Base-by-base conservation (phyloP, 1,140 invertebrate species). In the Aphidius ervi region DNA sequence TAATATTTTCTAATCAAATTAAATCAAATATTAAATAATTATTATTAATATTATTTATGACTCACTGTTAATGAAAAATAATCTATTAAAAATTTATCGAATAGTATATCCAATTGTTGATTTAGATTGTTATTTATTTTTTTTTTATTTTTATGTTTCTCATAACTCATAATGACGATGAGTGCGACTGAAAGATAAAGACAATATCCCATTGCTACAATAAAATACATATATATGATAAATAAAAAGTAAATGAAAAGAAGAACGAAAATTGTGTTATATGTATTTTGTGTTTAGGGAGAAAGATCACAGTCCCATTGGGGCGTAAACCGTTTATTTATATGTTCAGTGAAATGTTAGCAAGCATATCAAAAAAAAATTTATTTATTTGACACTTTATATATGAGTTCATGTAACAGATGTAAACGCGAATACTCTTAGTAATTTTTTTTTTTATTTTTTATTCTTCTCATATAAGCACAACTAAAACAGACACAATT, bases 281-380 rank as follows among this genome's bases (percentile, higher is more conserved):
- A 9, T 4, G 31, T 40, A 4, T 39, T 53, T 8, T 47, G 20
- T 42, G 42, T 8, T 6, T 41, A 40, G 40, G 9, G 39, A 9
- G 41, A 39, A 53, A 9, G 56, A 47, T 47, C 39, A 37, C 16
- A 66, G 63, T 67, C 68, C 66, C 65, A 39, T 49, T 56, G 52
- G 64, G 63, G 63, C 73, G 74, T 77, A 78, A 78, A 75, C 70
- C 75, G 71, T 78, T 78, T 76, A 78, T 77, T 78, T 78, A 78
- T 76, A 76, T 73, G 75, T 77, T 70, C 74, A 68, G 71, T 66
- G 67, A 64, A 71, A 72, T 72, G 69, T 70, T 70, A 31, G 23
- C 23, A 31, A 31, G 23, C 2, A 2, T 31, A 31, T 31, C 23
- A 31, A 31, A 31, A 31, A 31, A 31, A 31, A 31, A 31, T 31